A percentile compares a stretch with the other conserved stretches of the same genome.
Conservation (phyloP, 2,797 vertebrate species). For the Sardinella longiceps region DNA sequence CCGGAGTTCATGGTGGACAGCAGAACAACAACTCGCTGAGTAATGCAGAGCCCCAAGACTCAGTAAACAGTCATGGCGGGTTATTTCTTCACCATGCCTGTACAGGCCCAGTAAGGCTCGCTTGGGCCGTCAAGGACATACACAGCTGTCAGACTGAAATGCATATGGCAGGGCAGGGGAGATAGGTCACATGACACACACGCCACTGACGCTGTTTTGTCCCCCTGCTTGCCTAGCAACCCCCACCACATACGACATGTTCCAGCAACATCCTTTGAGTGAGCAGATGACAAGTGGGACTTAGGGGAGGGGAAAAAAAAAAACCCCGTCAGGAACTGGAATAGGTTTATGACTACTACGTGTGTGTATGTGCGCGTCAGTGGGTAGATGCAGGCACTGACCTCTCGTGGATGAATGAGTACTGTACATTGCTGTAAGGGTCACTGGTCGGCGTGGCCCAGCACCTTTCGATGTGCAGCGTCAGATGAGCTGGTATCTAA, state of each 20-base stretch:
- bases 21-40: not conserved
- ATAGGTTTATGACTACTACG: not conserved
- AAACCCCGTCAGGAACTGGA: not conserved
- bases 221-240: constrained; percentile 59
- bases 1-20: not conserved
- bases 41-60: not conserved
- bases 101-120: constrained; percentile 64
- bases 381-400: constrained; percentile 50
- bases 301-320: constrained; percentile 53
- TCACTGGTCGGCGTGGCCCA: constrained; percentile 80
- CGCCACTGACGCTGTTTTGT: constrained; percentile 62
- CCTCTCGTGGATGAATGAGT: constrained; percentile 78
- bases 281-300: constrained; percentile 43
- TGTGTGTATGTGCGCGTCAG: not conserved
- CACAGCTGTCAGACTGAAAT: constrained; percentile 70
- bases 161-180: constrained; percentile 57
- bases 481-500: constrained; percentile 75
- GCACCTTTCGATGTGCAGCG: constrained; percentile 76
- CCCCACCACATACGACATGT: constrained; percentile 63
- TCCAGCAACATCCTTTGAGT: constrained; percentile 62
- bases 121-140: constrained; percentile 68
- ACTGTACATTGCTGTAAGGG: constrained; percentile 76
- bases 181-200: constrained; percentile 63
- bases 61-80: not conserved
- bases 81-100: constrained; percentile 57